These are phyloP conservation scores for Pelecanus crispus DNA, from an alignment of 2,113 vertebrate species.

Conservation along the genomic window DNA sequence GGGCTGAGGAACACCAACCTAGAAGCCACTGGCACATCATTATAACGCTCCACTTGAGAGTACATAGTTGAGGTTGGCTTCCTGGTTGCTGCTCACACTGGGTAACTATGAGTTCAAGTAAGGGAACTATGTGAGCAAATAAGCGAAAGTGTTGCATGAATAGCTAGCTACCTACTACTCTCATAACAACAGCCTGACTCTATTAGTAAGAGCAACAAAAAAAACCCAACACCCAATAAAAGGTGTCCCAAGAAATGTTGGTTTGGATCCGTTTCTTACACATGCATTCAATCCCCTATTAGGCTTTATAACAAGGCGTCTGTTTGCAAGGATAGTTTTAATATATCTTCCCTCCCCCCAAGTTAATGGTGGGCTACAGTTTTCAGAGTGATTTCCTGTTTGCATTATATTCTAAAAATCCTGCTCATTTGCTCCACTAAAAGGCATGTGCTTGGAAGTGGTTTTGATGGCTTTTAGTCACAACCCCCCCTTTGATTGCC, in stretches of 20 bases:
- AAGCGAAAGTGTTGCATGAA: background rate
- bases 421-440: background rate
- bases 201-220: background rate
- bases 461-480: slow-evolving; percentile 49
- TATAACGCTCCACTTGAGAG: background rate
- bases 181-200: background rate
- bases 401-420: slow-evolving; percentile 21
- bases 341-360: background rate
- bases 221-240: background rate
- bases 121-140: background rate
- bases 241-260: background rate
- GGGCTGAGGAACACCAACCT: background rate
- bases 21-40: background rate
- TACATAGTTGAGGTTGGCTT: background rate
- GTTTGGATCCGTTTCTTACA: background rate
- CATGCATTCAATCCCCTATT: background rate
- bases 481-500: slow-evolving; percentile 20
- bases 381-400: slow-evolving; percentile 44
- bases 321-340: slow-evolving; percentile 13
- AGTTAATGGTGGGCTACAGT: slow-evolving; percentile 10
- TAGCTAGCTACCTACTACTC: background rate
- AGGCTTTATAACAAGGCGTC: background rate
- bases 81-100: background rate
- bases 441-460: slow-evolving; percentile 51
- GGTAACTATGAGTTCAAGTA: background rate